Conservation (phyloP, 2,888 invertebrate species). For the Clepsis dumicolana region DNA sequence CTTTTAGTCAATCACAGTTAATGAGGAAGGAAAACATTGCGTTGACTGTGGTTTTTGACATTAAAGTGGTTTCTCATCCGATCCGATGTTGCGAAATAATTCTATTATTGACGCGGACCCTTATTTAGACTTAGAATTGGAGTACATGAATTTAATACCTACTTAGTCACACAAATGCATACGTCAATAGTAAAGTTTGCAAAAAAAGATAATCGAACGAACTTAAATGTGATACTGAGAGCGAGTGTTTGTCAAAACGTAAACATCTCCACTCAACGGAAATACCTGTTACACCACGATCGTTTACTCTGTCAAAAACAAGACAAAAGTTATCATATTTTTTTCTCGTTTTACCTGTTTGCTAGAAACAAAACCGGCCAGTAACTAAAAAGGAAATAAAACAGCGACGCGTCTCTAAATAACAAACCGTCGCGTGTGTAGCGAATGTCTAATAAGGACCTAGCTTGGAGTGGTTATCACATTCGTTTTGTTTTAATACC, state of each 20-base stretch:
- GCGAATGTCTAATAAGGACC: constrained; percentile 2
- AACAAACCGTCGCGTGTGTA: constrained; percentile 12
- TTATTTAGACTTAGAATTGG: no score
- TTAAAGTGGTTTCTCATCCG: not conserved
- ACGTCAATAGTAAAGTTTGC: no score
- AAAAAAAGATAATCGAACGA: no score
- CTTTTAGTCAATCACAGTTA: constrained; percentile 6
- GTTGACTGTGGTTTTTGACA: not conserved
- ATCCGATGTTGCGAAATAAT: not conserved
- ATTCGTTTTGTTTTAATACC: not conserved
- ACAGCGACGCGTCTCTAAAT: constrained; percentile 7
- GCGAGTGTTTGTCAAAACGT: no score
- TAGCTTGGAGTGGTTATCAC: not conserved
- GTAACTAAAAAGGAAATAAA: constrained; percentile 15
- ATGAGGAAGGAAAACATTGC: constrained; percentile 1
- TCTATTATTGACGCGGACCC: no score
- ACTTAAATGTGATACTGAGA: no score
- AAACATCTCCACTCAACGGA: no score
- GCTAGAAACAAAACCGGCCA: not conserved
- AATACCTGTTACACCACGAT: not conserved
- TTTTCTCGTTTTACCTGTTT: not conserved
- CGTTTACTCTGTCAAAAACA: not conserved
- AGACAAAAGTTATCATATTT: not conserved
- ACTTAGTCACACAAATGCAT: not conserved
- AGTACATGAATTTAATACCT: no score